Conservation (phyloP, 2,797 vertebrate species). For the Sciaenops ocellatus region DNA sequence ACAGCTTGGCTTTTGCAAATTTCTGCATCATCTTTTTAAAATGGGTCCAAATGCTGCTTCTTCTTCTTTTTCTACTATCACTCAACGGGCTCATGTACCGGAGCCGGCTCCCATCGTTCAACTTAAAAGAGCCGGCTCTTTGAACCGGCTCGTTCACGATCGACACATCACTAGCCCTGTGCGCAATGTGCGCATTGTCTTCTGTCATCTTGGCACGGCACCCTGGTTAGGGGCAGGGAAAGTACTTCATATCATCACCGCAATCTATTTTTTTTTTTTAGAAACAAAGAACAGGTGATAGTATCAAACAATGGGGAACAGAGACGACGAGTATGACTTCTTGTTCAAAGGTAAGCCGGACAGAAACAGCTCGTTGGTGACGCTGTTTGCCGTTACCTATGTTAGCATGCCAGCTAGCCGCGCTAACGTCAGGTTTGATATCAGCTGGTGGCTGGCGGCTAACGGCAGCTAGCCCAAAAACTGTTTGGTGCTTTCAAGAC, state of each 20-base stretch:
- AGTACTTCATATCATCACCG: conserved; percentile 24
- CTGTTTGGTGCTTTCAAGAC: neutral
- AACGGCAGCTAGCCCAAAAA: conserved; percentile 33
- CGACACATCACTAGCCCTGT: conserved; percentile 1
- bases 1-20: no score
- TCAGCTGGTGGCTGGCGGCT: conserved; percentile 58
- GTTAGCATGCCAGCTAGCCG: conserved; percentile 60
- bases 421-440: conserved; percentile 32
- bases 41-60: no score
- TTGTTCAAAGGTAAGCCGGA: conserved; percentile 86
- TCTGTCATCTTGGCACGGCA: conserved; percentile 59
- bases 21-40: no score
- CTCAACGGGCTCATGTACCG: neutral
- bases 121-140: no score
- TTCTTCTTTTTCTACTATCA: no score
- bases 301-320: conserved; percentile 82
- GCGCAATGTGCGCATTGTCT: conserved; percentile 62
- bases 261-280: neutral
- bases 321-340: conserved; percentile 90
- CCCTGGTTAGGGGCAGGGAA: conserved; percentile 35
- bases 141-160: no score
- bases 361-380: fast-evolving
- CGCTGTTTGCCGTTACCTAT: fast-evolving
- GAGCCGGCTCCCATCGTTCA: neutral
- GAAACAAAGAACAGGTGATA: neutral